Evolutionary conservation across 2,797 vertebrate genomes (phyloP).

Genomic region (Brachyalestes nurse): DNA sequence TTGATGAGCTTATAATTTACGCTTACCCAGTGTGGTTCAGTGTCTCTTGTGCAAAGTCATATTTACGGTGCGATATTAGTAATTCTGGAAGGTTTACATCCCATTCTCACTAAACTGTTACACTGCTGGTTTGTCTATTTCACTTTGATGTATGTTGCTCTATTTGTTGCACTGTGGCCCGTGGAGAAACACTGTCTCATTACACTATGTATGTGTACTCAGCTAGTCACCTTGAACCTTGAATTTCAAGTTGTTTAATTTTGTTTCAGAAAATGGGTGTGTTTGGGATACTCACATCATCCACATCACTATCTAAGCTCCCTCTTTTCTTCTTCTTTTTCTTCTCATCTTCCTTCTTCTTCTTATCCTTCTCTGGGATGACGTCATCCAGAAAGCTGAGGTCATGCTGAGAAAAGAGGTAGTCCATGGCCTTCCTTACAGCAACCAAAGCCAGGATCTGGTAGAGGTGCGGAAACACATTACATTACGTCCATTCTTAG

Average conservation of each 20-base stretch:
- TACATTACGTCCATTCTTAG: not conserved
- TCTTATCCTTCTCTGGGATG: conserved; percentile 99
- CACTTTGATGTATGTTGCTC: no score
- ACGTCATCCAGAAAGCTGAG: conserved; percentile 96
- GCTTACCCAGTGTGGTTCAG: no score
- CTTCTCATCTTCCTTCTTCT: conserved; percentile 98
- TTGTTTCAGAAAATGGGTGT: not conserved
- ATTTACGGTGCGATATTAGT: no score
- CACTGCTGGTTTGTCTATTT: no score
- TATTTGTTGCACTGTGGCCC: no score
- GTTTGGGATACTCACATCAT: conserved; percentile 84
- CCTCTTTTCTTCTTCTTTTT: conserved; percentile 90
- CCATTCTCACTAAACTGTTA: no score
- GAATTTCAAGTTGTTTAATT: not conserved
- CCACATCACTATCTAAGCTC: conserved; percentile 91
- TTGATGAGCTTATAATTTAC: no score
- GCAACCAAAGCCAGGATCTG: conserved; percentile 97
- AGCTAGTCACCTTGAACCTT: no score
- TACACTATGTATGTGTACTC: no score
- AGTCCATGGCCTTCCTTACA: conserved; percentile 96
- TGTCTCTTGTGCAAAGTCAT: no score
- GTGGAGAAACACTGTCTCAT: no score
- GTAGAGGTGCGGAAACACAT: conserved; percentile 28
- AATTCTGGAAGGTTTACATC: no score
- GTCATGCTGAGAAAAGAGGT: conserved; percentile 94